Percentiles rank a stretch among this genome's conserved stretches.
These are phyloP conservation scores for Pantherophis alleghaniensis DNA, from an alignment of 2,797 vertebrate species.

Conservation along the genomic window DNA sequence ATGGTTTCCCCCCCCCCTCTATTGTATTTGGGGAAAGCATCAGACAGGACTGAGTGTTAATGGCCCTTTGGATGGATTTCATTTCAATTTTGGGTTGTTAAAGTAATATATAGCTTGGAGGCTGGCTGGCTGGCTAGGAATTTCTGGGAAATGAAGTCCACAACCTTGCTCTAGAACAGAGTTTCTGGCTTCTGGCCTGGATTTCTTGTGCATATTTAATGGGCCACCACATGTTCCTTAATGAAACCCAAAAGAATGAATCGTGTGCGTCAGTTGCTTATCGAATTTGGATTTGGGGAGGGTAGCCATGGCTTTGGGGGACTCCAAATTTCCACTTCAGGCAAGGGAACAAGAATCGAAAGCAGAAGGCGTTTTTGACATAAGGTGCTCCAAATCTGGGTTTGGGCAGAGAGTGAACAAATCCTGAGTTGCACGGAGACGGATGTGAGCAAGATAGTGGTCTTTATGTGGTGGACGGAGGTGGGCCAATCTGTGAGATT, in stretches of 20 bases:
- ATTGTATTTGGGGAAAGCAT: not conserved
- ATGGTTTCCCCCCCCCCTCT: not conserved
- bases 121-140: not conserved
- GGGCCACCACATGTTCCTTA: not conserved
- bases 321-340: not conserved
- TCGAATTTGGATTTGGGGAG: not conserved
- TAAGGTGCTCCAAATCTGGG: constrained; percentile 23
- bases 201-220: not conserved
- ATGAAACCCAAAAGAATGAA: not conserved
- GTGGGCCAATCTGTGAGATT: not conserved
- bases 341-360: not conserved
- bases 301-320: too few relatives aligned
- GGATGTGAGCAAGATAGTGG: constrained; percentile 13
- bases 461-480: not conserved
- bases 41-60: not conserved
- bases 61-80: not conserved
- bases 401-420: not conserved
- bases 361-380: not conserved
- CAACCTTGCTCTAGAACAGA: not conserved
- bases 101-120: not conserved
- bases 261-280: not conserved
- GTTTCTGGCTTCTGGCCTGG: not conserved
- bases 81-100: not conserved
- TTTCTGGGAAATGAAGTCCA: not conserved
- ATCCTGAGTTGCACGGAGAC: not conserved